These are phyloP conservation scores for Scaptomyza caliginosa DNA, from an alignment of 2,888 invertebrate species.

Conservation along the genomic window DNA sequence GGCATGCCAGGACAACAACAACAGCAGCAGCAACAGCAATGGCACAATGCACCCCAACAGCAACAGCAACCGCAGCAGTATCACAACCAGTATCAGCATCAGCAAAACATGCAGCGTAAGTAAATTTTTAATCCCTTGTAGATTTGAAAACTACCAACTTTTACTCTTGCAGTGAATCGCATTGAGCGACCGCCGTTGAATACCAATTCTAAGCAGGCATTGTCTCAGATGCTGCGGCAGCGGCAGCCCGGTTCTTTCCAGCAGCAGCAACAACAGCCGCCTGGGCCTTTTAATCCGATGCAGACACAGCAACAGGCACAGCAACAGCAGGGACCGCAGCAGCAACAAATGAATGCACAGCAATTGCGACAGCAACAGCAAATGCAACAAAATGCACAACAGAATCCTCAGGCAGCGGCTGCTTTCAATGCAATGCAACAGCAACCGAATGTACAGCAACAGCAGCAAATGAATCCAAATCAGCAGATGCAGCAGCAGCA, in stretches of 20 bases:
- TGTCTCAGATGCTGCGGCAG: slow-evolving; percentile 93
- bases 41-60: slow-evolving; percentile 75
- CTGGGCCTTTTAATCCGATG: slow-evolving; percentile 75
- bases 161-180: slow-evolving; percentile 80
- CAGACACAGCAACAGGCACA: slow-evolving; percentile 82
- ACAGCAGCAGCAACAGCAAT: slow-evolving; percentile 83
- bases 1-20: slow-evolving; percentile 82
- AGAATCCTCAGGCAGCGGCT: slow-evolving; percentile 78
- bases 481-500: slow-evolving; percentile 74
- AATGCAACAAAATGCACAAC: slow-evolving; percentile 56
- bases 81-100: slow-evolving; percentile 81
- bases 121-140: neutral
- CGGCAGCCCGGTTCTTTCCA: slow-evolving; percentile 87
- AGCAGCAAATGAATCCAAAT: slow-evolving; percentile 70
- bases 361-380: slow-evolving; percentile 77
- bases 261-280: slow-evolving; percentile 70
- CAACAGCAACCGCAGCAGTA: slow-evolving; percentile 71
- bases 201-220: slow-evolving; percentile 90
- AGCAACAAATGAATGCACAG: slow-evolving; percentile 77
- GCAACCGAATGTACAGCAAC: slow-evolving; percentile 74
- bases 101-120: slow-evolving; percentile 82
- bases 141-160: neutral
- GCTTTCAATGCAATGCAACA: slow-evolving; percentile 74
- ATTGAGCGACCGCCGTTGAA: slow-evolving; percentile 85
- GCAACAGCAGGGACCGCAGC: slow-evolving; percentile 77